phyloP scores from a whole-genome alignment of 1,140 invertebrate genomes.

The Apis florea region DNA sequence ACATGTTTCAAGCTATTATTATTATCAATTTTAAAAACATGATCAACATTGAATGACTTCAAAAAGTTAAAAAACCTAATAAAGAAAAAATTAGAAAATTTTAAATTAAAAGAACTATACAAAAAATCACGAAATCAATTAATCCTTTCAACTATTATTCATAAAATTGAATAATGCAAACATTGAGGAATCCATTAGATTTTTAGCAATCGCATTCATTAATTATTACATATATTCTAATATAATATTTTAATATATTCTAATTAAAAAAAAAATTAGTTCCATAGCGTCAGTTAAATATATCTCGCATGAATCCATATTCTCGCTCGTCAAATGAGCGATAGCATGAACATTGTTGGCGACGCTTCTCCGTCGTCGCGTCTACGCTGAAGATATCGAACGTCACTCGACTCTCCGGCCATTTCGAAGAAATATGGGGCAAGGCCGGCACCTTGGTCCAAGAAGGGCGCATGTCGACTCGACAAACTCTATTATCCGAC shows the following conservation, averaged over 20 bases:
- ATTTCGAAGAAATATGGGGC: slow-evolving; percentile 68
- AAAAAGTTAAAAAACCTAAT: background rate
- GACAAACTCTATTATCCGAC: slow-evolving; percentile 65
- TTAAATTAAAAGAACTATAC: too few species aligned
- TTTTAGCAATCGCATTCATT: background rate
- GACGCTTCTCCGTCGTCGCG: slow-evolving; percentile 39
- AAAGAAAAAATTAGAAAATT: slow-evolving; percentile 4
- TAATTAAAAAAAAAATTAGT: background rate
- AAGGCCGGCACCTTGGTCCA: slow-evolving; percentile 68
- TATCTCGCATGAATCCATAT: background rate
- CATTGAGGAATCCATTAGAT: background rate
- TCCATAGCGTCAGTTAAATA: background rate
- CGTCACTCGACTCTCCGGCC: slow-evolving; percentile 61
- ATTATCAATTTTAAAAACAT: background rate
- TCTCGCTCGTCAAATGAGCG: slow-evolving; percentile 18
- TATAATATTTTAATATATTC: too few species aligned
- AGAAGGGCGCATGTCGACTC: slow-evolving; percentile 67
- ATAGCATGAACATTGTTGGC: slow-evolving; percentile 19
- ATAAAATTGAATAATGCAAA: background rate
- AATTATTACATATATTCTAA: background rate
- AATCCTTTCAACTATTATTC: slow-evolving; percentile 3
- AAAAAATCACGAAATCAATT: background rate
- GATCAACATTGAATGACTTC: slow-evolving; percentile 7
- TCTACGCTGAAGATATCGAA: slow-evolving; percentile 62
- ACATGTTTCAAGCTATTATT: background rate